These are phyloP conservation scores for Sylvilagus bachmani DNA, from an alignment of 2,113 vertebrate genomes.

Conservation along the genomic window DNA sequence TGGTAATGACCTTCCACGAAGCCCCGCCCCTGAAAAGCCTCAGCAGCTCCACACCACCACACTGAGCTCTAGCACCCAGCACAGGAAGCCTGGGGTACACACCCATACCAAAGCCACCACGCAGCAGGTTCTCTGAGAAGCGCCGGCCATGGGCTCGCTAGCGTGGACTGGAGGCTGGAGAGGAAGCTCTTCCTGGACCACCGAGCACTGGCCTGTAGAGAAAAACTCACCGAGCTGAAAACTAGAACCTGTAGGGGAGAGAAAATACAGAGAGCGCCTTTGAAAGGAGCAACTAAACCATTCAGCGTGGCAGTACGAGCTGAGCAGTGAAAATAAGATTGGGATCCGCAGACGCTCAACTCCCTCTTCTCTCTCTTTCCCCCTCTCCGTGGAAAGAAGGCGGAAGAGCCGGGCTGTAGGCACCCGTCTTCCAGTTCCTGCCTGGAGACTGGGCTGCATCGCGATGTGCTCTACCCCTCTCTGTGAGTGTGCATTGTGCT, in stretches of 20 bases:
- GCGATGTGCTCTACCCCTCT: background rate
- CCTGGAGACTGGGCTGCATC: too few relatives aligned
- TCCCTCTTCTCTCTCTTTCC: background rate
- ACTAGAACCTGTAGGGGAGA: slow-evolving; percentile 58
- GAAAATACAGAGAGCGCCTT: slow-evolving; percentile 36
- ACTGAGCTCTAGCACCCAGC: background rate
- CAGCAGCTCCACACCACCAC: too few relatives aligned
- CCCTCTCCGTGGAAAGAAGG: background rate
- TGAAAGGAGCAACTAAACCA: slow-evolving; percentile 39
- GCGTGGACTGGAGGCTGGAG: background rate
- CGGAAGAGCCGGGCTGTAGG: too few relatives aligned
- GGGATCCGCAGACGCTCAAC: background rate
- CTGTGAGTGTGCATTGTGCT: background rate
- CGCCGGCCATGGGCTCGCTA: background rate
- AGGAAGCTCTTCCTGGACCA: background rate
- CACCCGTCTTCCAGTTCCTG: too few relatives aligned
- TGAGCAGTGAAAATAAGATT: slow-evolving; percentile 52
- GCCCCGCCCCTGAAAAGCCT: background rate
- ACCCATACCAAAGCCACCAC: background rate
- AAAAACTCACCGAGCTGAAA: background rate
- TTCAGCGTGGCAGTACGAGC: background rate
- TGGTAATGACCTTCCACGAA: background rate
- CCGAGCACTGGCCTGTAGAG: background rate
- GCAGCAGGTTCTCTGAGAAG: background rate
- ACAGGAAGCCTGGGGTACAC: too few relatives aligned